Evolutionary conservation across 1,140 invertebrate species (phyloP).

Genomic region (Colletes gigas): DNA sequence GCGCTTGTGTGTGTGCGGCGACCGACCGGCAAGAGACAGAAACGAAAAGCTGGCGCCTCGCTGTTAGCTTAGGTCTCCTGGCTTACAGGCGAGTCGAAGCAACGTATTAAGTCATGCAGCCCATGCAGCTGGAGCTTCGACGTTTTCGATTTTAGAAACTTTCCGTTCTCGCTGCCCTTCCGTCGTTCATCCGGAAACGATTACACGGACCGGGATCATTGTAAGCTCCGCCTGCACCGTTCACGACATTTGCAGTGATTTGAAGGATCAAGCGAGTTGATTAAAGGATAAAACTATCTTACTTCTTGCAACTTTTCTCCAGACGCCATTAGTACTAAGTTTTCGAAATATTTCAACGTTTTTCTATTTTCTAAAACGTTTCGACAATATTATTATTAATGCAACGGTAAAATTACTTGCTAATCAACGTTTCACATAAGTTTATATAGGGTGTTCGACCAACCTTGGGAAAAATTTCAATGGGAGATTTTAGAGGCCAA

Average conservation of each 20-base stretch:
- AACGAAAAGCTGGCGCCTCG: slow-evolving; percentile 26
- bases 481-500: no score
- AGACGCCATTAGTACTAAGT: background rate
- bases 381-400: background rate
- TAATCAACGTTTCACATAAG: background rate
- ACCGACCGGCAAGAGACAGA: background rate
- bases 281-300: slow-evolving; percentile 33
- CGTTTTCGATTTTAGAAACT: slow-evolving; percentile 55
- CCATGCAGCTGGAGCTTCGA: slow-evolving; percentile 46
- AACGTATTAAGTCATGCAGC: slow-evolving; percentile 54
- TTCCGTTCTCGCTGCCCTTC: slow-evolving; percentile 32
- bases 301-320: background rate
- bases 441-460: no score
- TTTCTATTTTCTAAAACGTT: background rate
- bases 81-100: slow-evolving; percentile 37
- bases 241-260: slow-evolving; percentile 42
- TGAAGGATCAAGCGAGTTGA: slow-evolving; percentile 29
- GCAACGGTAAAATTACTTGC: background rate
- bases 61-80: slow-evolving; percentile 16
- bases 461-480: no score
- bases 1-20: background rate
- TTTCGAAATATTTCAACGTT: background rate
- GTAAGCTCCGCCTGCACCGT: slow-evolving; percentile 27
- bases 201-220: slow-evolving; percentile 39
- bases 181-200: slow-evolving; percentile 38